Evolutionary conservation across 92 coral and sea anemone genomes (phyloP).

Genomic region (Paramuricea clavata): DNA sequence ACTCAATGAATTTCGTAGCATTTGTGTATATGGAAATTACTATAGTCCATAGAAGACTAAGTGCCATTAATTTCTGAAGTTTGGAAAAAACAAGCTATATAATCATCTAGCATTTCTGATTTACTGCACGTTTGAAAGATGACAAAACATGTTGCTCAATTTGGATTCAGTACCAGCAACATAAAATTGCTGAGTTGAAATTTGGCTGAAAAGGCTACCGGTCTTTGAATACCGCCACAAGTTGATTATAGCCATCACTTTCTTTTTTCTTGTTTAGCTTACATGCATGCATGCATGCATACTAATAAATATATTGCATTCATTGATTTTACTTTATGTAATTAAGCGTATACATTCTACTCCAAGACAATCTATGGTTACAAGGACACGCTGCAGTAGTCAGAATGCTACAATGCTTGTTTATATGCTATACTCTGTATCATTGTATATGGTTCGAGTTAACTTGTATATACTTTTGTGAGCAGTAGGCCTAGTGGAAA

Average conservation of each 20-base stretch:
- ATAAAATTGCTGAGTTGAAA: neutral
- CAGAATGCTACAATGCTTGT: neutral
- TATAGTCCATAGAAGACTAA: neutral
- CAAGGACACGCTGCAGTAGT: neutral
- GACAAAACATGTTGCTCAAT: neutral
- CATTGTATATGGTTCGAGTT: neutral
- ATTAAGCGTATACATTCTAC: neutral
- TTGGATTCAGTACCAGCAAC: neutral
- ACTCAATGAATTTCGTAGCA: neutral
- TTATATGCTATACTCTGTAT: slow-evolving; percentile 1
- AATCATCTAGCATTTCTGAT: neutral
- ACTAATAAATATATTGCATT: neutral
- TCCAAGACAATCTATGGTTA: neutral
- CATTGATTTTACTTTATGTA: neutral
- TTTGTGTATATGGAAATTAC: neutral
- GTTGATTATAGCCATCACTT: slow-evolving; percentile 11
- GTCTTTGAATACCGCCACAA: slow-evolving; percentile 24
- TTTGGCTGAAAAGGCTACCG: slow-evolving; percentile 27
- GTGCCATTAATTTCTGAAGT: neutral
- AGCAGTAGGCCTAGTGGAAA: neutral
- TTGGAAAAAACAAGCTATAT: neutral
- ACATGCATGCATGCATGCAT: neutral
- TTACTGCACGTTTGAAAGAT: neutral
- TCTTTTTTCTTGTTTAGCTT: neutral
- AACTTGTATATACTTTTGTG: neutral